A percentile compares a stretch with the other conserved stretches of the same genome.
Conservation (phyloP, 2,888 invertebrate genomes). For the Diarsia brunnea region DNA sequence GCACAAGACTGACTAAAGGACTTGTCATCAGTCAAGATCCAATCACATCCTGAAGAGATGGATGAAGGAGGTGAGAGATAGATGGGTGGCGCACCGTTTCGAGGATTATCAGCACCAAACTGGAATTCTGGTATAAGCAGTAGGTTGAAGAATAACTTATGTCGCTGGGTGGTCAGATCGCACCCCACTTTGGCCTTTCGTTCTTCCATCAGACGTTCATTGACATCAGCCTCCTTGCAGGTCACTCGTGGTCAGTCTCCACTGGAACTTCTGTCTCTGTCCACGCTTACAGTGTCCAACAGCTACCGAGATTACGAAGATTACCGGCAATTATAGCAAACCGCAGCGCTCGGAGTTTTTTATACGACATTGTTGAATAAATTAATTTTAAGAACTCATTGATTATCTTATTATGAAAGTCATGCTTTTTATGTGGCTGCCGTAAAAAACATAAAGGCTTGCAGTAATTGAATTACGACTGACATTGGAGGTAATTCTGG, state of each 20-base stretch:
- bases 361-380: slow-evolving; percentile 67
- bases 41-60: background rate
- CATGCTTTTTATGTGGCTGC: slow-evolving; percentile 52
- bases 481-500: slow-evolving; percentile 25
- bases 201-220: background rate
- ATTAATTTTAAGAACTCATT: slow-evolving; percentile 67
- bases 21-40: background rate
- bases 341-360: slow-evolving; percentile 60
- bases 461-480: slow-evolving; percentile 50
- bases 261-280: slow-evolving; percentile 43
- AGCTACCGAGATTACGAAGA: slow-evolving; percentile 59
- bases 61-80: background rate
- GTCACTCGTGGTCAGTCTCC: background rate
- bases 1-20: background rate
- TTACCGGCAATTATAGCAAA: slow-evolving; percentile 70
- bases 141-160: background rate
- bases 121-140: background rate
- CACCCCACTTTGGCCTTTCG: background rate
- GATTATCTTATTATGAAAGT: slow-evolving; percentile 64
- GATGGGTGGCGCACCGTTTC: background rate
- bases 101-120: background rate
- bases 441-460: slow-evolving; percentile 45
- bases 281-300: background rate
- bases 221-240: background rate
- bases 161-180: background rate